phyloP scores from a whole-genome alignment of 2,113 vertebrate species.

The Bettongia penicillata region DNA sequence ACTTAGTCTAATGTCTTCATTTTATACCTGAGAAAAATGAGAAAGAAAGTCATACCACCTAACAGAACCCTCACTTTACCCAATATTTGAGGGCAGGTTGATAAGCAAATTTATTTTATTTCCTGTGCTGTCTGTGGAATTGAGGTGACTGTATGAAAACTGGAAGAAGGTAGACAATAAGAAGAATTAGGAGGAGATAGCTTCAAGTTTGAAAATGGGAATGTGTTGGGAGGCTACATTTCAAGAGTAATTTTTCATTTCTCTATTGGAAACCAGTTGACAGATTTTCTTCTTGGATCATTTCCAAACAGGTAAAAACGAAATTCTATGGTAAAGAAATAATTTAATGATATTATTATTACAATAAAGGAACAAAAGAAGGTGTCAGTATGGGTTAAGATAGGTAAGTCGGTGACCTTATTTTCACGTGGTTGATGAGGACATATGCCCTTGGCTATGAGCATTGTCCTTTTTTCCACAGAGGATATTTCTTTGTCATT shows the following conservation, averaged over 20 bases:
- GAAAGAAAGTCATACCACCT: not conserved
- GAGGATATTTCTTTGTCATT: not conserved
- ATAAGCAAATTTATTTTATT: not conserved
- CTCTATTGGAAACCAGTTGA: not conserved
- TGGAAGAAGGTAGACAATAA: not conserved
- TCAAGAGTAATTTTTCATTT: not conserved
- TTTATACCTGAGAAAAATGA: not conserved
- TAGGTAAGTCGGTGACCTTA: not conserved
- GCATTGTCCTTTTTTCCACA: not conserved
- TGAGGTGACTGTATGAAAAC: not conserved
- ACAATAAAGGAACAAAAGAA: not conserved
- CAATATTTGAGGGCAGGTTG: not conserved
- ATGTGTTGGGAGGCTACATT: not conserved
- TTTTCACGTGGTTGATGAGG: not conserved
- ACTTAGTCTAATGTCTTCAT: not conserved
- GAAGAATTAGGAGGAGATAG: not conserved
- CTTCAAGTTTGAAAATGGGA: not conserved
- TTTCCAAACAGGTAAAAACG: not conserved
- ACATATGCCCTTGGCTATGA: not conserved
- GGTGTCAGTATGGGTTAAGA: not conserved
- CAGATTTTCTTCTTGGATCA: not conserved
- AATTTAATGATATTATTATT: not conserved
- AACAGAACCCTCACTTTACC: not conserved
- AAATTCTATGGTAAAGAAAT: not conserved
- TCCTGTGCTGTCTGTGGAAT: not conserved